A percentile compares a stretch with the other conserved stretches of the same genome.
These are phyloP conservation scores for Triplophysa bombifrons DNA, from an alignment of 2,797 vertebrate genomes.

Conservation along the genomic window DNA sequence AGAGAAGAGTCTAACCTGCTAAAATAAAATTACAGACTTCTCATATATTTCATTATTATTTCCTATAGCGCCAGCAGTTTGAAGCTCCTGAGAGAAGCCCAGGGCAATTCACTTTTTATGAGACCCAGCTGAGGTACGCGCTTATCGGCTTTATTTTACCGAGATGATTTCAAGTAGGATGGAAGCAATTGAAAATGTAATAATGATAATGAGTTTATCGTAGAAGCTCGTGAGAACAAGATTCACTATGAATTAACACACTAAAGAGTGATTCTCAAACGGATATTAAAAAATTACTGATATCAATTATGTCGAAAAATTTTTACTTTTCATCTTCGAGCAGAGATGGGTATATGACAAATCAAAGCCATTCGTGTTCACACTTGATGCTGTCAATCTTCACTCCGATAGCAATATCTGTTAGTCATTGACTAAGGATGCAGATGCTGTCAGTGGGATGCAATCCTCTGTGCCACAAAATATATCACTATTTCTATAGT, in stretches of 20 bases:
- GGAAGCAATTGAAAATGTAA: constrained; percentile 41
- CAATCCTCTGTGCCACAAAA: neutral
- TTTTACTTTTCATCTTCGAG: constrained; percentile 3
- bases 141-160: constrained; percentile 46
- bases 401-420: constrained; percentile 8
- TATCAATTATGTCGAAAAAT: constrained; percentile 21
- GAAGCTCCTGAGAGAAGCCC: constrained; percentile 36
- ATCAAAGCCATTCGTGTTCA: constrained; percentile 36
- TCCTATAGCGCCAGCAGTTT: constrained; percentile 38
- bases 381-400: constrained; percentile 29
- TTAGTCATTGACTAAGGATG: constrained; percentile 32
- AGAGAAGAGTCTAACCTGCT: constrained; percentile 40
- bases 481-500: constrained; percentile 12
- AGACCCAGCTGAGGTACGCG: constrained; percentile 40
- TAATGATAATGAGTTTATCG: constrained; percentile 43
- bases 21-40: constrained; percentile 51
- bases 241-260: constrained; percentile 32
- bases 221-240: constrained; percentile 15
- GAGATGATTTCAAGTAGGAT: constrained; percentile 18
- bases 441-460: constrained; percentile 25
- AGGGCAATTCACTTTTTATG: constrained; percentile 52
- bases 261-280: constrained; percentile 3
- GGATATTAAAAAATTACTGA: constrained; percentile 14
- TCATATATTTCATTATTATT: constrained; percentile 52
- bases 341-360: constrained; percentile 21